Evolutionary conservation across 2,888 invertebrate genomes (phyloP), one percentile per base, ranked within the genome.

Genomic region (Suillia variegata): DNA sequence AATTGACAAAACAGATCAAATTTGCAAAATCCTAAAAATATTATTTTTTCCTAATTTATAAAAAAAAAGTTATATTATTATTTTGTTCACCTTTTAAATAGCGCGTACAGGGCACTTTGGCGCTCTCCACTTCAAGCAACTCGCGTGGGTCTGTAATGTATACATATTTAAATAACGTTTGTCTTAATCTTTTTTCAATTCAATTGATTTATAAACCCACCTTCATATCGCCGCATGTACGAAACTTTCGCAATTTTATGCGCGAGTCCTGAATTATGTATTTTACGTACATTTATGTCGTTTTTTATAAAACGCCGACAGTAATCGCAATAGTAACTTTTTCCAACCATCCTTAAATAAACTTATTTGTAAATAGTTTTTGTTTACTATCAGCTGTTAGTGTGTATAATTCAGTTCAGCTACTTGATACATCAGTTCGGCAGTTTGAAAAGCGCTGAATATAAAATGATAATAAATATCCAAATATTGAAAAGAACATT

Each of bases 271-370:
- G 68, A 65, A 31, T 77, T 74, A 58, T 82, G 82, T 6, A 70
- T 69, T 63, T 78, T 80, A 1, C 81, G 76, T 5, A 80, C 75
- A 66, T 78, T 78, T 15, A 77, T 34, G 62, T 80, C 77, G 58
- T 79, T 80, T 65, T 80, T 82, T 69, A 82, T 73, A 61, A 67
- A 79, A 59, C 81, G 81, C 31, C 71, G 66, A 52, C 82, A 82
- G 58, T 81, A 82, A 62, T 82, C 80, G 57, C 82, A 82, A 56
- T 70, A 80, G 69, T 80, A 82, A 63, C 77, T 82, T 67, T 74
- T 80, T 1, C 78, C 78, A 2, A 79, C 80, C 80, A 80, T 77
- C 59, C 18, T 20, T 45, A 5, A n/a, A n/a, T n/a, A n/a, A n/a
- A 5, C 31, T 12, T 31, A 31, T 31, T 31, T 12, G 31, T 31